A percentile compares a stretch with the other conserved stretches of the same genome.
phyloP scores from a whole-genome alignment of 2,888 invertebrate species.

The Clepsis dumicolana region DNA sequence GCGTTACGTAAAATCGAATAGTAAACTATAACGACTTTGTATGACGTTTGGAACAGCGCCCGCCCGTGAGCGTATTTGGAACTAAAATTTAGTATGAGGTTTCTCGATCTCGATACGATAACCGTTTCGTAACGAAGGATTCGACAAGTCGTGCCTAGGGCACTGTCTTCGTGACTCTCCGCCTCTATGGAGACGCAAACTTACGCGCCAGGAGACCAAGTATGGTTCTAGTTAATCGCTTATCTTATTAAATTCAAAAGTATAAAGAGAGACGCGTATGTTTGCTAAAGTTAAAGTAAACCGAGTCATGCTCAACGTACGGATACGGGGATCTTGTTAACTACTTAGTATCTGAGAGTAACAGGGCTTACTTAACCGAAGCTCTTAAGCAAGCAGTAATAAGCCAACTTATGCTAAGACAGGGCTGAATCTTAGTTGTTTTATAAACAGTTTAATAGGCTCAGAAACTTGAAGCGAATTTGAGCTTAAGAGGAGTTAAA shows the following conservation, averaged over 20 bases:
- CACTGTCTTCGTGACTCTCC: no score
- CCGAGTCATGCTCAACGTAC: background rate
- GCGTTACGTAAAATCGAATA: no score
- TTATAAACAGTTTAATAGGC: slow-evolving; percentile 36
- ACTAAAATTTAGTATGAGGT: no score
- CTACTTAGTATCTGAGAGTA: slow-evolving; percentile 30
- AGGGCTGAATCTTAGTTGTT: slow-evolving; percentile 28
- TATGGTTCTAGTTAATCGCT: background rate
- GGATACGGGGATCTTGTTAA: slow-evolving; percentile 1
- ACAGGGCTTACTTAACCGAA: slow-evolving; percentile 32
- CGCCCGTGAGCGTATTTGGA: no score
- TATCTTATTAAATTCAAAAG: background rate
- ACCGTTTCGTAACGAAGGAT: no score
- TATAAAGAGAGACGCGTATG: background rate
- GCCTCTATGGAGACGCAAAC: no score
- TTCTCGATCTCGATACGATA: no score
- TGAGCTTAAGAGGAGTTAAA: background rate
- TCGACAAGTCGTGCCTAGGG: no score
- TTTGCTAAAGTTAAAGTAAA: background rate
- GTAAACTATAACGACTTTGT: no score
- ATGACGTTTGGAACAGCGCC: no score
- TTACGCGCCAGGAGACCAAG: background rate
- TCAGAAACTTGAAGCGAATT: slow-evolving; percentile 17
- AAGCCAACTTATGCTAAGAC: slow-evolving; percentile 31
- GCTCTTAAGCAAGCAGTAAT: slow-evolving; percentile 35